Conservation (phyloP, 2,888 invertebrate genomes). For the Trichogramma evanescens region DNA sequence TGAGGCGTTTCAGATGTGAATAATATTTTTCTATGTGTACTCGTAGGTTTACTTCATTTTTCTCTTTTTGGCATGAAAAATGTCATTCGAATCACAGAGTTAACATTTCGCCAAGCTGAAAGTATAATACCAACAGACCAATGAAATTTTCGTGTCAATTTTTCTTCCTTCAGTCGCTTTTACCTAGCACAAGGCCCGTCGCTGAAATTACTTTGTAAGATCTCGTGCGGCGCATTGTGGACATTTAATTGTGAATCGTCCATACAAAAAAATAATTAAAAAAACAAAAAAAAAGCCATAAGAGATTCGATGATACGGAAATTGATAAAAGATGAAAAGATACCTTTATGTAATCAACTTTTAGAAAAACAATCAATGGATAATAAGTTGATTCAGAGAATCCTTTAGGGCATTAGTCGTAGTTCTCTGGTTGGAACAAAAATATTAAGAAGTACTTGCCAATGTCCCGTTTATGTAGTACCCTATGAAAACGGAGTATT, state of each 20-base stretch:
- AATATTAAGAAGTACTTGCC: too few species aligned
- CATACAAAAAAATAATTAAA: constrained; percentile 10
- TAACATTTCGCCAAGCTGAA: constrained; percentile 1
- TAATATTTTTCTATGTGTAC: too few species aligned
- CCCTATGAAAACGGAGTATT: too few species aligned
- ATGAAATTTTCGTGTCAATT: neutral
- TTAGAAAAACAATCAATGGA: constrained; percentile 13
- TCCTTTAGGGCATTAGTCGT: constrained; percentile 17
- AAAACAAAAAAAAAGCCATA: constrained; percentile 1
- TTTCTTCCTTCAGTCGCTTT: neutral
- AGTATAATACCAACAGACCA: neutral
- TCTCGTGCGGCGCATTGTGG: constrained; percentile 10
- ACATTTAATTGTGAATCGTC: constrained; percentile 10
- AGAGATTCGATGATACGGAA: neutral
- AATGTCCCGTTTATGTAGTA: too few species aligned
- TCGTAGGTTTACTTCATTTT: too few species aligned
- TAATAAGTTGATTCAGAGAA: constrained; percentile 10
- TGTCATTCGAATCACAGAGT: neutral
- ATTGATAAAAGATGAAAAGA: constrained; percentile 3
- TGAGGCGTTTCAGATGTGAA: too few species aligned
- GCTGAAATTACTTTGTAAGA: constrained; percentile 23
- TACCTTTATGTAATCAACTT: constrained; percentile 19
- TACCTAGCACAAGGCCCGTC: too few species aligned
- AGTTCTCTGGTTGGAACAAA: neutral
- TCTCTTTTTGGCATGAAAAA: neutral